Evolutionary conservation across 2,888 invertebrate genomes (phyloP), one percentile per base, ranked within the genome.

Genomic region (Stenodera caucasica): DNA sequence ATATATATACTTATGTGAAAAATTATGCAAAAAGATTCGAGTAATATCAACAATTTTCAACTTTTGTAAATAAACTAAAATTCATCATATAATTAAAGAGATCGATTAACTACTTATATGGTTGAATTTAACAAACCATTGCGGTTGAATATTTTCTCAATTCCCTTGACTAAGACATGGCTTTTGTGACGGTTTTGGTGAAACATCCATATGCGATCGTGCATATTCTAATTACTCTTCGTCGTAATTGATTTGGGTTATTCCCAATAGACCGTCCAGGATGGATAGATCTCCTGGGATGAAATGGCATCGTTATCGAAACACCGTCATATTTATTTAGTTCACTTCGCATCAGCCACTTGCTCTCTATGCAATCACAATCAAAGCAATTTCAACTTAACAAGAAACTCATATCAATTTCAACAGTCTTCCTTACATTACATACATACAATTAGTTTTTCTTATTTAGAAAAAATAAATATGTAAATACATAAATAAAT

Each of bases 181-280:
- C 37, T 40, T 40, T 40, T 40, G 37, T 40, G 37, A 40, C 50
- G 26, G 37, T 40, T 18, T 6, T 15, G 15, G 15, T 15, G 15
- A 40, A 40, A 61, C 54, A 57, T 35, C 62, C 30, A 45, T 51
- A 58, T 56, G 51, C 32, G 58, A 58, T 60, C 50, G 64, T 67
- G 72, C 70, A 73, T 72, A 73, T 73, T 72, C 72, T 74, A 74
- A 74, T 74, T 72, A 74, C 72, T 74, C 66, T 68, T 56, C 67
- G 70, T 66, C 66, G 72, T 72, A 74, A 74, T 74, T 72, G 74
- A 74, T 74, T 72, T 70, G 71, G 70, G 71, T 72, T 65, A 62
- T 65, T 71, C 73, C 62, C 65, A 67, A 61, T 69, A 70, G 64
- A 60, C 30, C 29, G 18, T 49, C 57, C 62, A 72, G 64, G 69